Base-by-base conservation (phyloP, 2,888 invertebrate genomes). In the Xanthorhoe designata region DNA sequence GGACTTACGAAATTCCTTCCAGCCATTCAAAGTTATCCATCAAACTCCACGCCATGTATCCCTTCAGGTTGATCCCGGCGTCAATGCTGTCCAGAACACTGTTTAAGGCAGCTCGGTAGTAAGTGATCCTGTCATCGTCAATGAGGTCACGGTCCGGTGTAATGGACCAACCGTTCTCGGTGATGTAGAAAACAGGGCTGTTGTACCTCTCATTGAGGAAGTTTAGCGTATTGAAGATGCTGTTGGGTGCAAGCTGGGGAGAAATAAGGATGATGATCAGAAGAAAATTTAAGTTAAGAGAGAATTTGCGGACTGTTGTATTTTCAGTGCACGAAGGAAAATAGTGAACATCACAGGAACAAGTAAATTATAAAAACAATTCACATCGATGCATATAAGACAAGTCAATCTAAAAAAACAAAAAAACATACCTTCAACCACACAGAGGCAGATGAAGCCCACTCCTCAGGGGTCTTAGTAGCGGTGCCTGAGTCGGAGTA, bases 11-110 rank as follows among this genome's bases (percentile, higher is more conserved):
- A 73, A 94, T 95, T 47, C 95, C 95, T 54, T 82, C 75, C 65
- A 86, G 82, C 95, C 95, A 96, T 79, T 96, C 95, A 73, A 95
- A 95, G 78, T 95, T 95, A 75, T 96, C 96, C 88, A 95, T 89
- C 5, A 96, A 82, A 67, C 94, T 94, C 95, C 96, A 95, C 1
- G 94, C 94, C 69, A 94, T 94, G 80, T 95, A 96, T 0, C 94
- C 95, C 58, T 81, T 84, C 0, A 94, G 83, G 29, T 90, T 83
- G 18, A 93, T 87, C 0, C 92, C 93, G 24, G 88, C 92, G 5
- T 93, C 90, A 10, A 94, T 72, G 0, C 87, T 83, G 42, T 94
- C 85, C 32, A 94, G 72, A 1, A 90, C 79, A 64, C 87, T 90
- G 51, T 88, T 84, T 61, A 94, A 76, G 8, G 94, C 90, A 0